Conservation (phyloP, 2,888 invertebrate genomes). For the Acrobasis suavella region DNA sequence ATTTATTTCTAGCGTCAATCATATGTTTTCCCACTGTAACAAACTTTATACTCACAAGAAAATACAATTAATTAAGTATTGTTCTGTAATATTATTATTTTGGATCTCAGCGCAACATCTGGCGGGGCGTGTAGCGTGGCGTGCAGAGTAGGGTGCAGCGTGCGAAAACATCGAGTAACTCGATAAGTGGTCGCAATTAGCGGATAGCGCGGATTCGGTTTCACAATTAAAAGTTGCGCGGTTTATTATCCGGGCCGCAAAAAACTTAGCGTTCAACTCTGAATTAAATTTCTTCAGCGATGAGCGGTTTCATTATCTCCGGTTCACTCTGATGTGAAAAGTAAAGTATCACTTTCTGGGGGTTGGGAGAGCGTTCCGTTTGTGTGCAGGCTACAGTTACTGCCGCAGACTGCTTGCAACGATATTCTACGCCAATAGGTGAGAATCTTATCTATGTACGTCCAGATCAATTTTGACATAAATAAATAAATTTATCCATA, state of each 20-base stretch:
- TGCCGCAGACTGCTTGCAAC: background rate
- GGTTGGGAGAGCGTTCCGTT: background rate
- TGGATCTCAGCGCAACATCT: background rate
- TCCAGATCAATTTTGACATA: no score
- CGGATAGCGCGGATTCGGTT: conserved; percentile 37
- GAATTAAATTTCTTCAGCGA: conserved; percentile 35
- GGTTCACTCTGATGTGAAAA: conserved; percentile 7
- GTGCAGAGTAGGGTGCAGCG: conserved; percentile 11
- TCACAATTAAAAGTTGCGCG: conserved; percentile 50
- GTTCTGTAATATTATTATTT: background rate
- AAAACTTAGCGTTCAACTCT: conserved; percentile 38
- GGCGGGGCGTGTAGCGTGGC: conserved; percentile 18
- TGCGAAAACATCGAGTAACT: conserved; percentile 34
- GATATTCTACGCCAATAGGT: no score
- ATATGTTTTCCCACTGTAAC: no score
- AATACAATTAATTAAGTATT: no score
- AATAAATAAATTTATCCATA: no score
- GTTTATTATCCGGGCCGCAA: conserved; percentile 48
- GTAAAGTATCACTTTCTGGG: background rate
- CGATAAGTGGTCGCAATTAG: conserved; percentile 46
- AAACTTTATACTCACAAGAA: no score
- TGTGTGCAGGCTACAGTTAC: background rate
- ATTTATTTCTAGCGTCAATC: no score
- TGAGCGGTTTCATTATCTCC: conserved; percentile 26
- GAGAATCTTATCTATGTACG: no score